phyloP scores from a whole-genome alignment of 2,113 vertebrate genomes.

The Trematomus loennbergii region DNA sequence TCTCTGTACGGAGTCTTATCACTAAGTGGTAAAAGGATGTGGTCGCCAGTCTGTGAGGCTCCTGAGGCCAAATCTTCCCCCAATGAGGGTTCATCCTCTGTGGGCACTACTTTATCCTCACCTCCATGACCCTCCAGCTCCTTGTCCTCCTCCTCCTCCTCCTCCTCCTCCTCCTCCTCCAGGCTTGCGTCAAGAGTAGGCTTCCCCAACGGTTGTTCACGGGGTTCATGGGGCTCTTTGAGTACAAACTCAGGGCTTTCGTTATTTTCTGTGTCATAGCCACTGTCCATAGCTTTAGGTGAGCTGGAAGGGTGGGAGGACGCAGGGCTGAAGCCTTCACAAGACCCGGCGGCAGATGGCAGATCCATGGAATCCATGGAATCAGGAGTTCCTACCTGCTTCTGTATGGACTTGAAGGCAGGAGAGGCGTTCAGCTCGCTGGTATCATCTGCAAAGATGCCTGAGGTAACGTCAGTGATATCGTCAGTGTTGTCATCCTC shows the following conservation, averaged over 20 bases:
- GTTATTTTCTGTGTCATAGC: conserved; percentile 97
- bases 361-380: conserved; percentile 91
- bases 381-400: conserved; percentile 89
- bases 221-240: conserved; percentile 89
- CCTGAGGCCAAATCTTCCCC: conserved; percentile 40
- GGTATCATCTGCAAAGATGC: conserved; percentile 86
- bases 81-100: conserved; percentile 5
- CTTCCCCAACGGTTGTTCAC: conserved; percentile 77
- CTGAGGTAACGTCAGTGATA: conserved; percentile 87
- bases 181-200: conserved; percentile 32
- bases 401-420: conserved; percentile 86
- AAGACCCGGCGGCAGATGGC: conserved; percentile 85
- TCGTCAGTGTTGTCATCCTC: conserved; percentile 82
- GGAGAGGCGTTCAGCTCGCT: conserved; percentile 73
- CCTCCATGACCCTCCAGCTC: conserved; percentile 15
- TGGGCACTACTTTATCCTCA: conserved; percentile 13
- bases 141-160: conserved; percentile 57
- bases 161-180: conserved; percentile 62
- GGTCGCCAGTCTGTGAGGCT: conserved; percentile 71
- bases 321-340: conserved; percentile 84
- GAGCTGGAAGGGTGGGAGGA: conserved; percentile 82
- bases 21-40: conserved; percentile 76
- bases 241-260: conserved; percentile 95
- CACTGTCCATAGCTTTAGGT: conserved; percentile 92
- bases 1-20: conserved; percentile 92